These are phyloP conservation scores for Daboia siamensis DNA, from an alignment of 2,113 vertebrate genomes.

Conservation along the genomic window DNA sequence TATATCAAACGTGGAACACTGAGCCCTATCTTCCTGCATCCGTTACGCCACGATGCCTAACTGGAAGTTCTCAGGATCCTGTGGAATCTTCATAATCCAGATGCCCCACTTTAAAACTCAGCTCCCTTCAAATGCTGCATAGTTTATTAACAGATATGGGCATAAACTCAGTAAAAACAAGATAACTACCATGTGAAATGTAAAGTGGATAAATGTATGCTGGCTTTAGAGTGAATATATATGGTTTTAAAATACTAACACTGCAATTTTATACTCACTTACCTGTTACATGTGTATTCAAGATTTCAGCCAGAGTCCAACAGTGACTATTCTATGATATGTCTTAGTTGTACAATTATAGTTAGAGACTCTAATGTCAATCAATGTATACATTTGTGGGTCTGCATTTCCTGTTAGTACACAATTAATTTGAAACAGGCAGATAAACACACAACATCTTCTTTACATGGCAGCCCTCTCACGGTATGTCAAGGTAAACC, in stretches of 20 bases:
- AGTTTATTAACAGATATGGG: not conserved
- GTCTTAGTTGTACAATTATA: not conserved
- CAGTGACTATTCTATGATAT: not conserved
- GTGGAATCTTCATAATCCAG: not conserved
- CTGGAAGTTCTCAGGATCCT: not conserved
- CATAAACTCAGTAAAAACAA: not conserved
- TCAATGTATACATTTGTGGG: not conserved
- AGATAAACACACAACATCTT: not conserved
- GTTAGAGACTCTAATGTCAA: not conserved
- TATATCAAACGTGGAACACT: too few relatives aligned
- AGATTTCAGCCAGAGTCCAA: not conserved
- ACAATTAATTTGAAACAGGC: not conserved
- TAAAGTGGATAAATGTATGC: not conserved
- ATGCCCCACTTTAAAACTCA: not conserved
- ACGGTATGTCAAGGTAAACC: not conserved
- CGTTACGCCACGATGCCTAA: too few relatives aligned
- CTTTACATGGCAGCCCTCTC: not conserved
- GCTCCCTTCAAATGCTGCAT: not conserved
- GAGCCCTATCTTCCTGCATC: too few relatives aligned
- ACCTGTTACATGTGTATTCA: not conserved
- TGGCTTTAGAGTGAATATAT: not conserved
- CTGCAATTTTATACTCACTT: not conserved
- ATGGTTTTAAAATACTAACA: not conserved
- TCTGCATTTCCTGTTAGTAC: not conserved
- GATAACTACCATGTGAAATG: not conserved